These are phyloP conservation scores for Verasper variegatus DNA, from an alignment of 2,113 vertebrate genomes.

Conservation along the genomic window DNA sequence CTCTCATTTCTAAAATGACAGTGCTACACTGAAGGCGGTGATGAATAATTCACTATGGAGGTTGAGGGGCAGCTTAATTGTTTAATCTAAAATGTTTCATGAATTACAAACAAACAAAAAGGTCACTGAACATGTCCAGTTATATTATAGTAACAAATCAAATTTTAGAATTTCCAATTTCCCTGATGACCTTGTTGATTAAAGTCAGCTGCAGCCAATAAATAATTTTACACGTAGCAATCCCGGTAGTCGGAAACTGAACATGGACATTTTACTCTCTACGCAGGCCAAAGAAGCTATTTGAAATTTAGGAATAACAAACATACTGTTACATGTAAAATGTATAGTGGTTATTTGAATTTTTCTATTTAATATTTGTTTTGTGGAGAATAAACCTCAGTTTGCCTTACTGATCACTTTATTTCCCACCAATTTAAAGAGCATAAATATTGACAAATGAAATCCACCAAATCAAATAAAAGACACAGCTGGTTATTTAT, in stretches of 20 bases:
- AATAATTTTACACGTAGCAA: background rate
- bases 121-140: conserved; percentile 13
- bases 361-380: background rate
- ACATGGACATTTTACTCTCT: too few species aligned
- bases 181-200: conserved; percentile 26
- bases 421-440: background rate
- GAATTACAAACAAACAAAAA: conserved; percentile 17
- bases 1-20: conserved; percentile 8
- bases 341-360: background rate
- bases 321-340: too few species aligned
- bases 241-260: background rate
- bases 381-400: background rate
- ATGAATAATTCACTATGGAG: background rate
- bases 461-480: background rate
- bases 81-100: conserved; percentile 7
- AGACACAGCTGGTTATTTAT: background rate
- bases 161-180: conserved; percentile 12
- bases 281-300: background rate
- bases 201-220: conserved; percentile 9
- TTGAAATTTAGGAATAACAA: background rate
- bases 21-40: background rate
- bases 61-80: conserved; percentile 1
- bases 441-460: background rate
- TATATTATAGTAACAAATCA: conserved; percentile 12
- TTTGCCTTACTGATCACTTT: conserved; percentile 7